Evolutionary conservation across 2,797 vertebrate genomes (phyloP).

Genomic region (Bovichtus variegatus): DNA sequence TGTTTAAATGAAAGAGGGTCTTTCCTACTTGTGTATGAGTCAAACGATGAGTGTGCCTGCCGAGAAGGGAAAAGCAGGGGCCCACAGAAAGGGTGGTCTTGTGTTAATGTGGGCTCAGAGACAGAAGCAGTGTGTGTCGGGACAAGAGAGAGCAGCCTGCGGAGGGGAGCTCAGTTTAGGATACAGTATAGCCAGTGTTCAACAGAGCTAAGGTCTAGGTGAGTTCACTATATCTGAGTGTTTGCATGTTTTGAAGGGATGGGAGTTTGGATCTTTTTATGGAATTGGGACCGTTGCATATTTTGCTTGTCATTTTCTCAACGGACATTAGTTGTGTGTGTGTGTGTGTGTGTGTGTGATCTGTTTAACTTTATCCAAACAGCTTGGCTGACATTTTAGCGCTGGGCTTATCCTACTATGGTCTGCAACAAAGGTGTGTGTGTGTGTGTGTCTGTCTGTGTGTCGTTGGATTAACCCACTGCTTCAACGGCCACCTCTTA

Average conservation of each 20-base stretch:
- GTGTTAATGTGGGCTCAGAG: conserved; percentile 56
- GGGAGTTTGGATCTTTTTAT: conserved; percentile 34
- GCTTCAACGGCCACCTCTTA: conserved; percentile 36
- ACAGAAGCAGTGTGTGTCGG: conserved; percentile 59
- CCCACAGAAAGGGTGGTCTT: conserved; percentile 77
- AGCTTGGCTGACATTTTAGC: conserved; percentile 40
- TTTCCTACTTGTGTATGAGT: conserved; percentile 73
- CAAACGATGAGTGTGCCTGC: conserved; percentile 80
- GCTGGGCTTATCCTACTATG: conserved; percentile 48
- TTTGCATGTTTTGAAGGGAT: conserved; percentile 29
- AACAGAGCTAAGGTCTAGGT: conserved; percentile 29
- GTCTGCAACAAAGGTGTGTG: conserved; percentile 42
- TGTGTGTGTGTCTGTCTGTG: conserved; percentile 33
- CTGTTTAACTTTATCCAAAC: conserved; percentile 58
- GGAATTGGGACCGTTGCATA: conserved; percentile 16
- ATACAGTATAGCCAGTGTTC: conserved; percentile 69
- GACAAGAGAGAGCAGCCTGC: conserved; percentile 56
- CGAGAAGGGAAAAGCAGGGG: conserved; percentile 77
- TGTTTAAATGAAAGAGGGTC: conserved; percentile 73
- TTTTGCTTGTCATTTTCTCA: conserved; percentile 56
- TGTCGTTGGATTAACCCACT: conserved; percentile 42
- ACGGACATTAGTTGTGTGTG: conserved; percentile 28
- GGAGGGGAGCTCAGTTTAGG: conserved; percentile 36
- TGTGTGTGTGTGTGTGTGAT: conserved; percentile 40
- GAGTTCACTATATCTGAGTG: conserved; percentile 42